Conservation (phyloP, 2,888 invertebrate genomes). For the Cryptops parisi region DNA sequence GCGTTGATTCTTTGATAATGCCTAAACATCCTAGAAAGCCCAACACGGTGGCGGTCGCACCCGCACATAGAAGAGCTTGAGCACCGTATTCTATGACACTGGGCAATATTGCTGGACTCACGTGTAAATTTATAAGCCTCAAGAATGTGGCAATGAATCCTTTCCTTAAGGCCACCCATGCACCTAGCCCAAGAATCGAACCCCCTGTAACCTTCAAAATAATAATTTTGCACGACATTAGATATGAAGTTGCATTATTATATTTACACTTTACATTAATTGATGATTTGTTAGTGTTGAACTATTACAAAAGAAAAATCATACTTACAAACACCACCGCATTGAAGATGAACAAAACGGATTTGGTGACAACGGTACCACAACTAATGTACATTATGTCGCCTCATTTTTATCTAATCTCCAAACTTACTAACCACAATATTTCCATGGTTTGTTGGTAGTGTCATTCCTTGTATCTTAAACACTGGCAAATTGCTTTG, state of each 20-base stretch:
- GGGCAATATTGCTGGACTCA: conserved; percentile 5
- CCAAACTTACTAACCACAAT: too few species aligned
- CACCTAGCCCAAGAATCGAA: conserved; percentile 7
- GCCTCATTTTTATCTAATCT: too few species aligned
- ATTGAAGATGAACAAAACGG: conserved; percentile 1
- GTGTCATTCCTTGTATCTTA: too few species aligned
- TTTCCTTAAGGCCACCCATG: conserved; percentile 5
- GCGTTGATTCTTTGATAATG: conserved; percentile 8
- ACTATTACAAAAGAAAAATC: background rate
- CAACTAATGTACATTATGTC: background rate
- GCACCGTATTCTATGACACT: conserved; percentile 6
- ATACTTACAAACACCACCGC: conserved; percentile 6
- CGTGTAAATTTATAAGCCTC: conserved; percentile 5
- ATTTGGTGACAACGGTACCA: conserved; percentile 3
- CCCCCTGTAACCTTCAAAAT: conserved; percentile 5
- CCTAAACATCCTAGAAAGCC: conserved; percentile 11
- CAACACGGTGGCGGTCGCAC: conserved; percentile 5
- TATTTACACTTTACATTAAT: background rate
- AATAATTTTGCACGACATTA: background rate
- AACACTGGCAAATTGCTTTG: too few species aligned
- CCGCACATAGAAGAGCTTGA: conserved; percentile 6
- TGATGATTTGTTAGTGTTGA: background rate
- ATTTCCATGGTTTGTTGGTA: too few species aligned
- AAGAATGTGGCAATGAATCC: conserved; percentile 10
- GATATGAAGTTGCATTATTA: background rate